These are phyloP conservation scores for Ectemnius continuus DNA, from an alignment of 2,888 invertebrate genomes.

Conservation along the genomic window DNA sequence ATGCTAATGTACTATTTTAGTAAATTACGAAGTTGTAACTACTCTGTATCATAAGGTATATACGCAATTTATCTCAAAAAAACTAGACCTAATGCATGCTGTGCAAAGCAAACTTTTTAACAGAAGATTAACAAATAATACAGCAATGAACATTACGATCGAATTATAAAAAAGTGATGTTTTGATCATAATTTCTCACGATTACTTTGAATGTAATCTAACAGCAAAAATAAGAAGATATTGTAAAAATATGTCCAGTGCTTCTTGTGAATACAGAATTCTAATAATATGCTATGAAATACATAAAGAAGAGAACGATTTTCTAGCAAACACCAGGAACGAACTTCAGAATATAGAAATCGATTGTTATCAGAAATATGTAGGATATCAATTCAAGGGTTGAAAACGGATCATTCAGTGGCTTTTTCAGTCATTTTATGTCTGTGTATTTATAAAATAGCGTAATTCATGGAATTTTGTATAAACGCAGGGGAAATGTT, in stretches of 20 bases:
- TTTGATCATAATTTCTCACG: slow-evolving; percentile 30
- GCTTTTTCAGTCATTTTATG: slow-evolving; percentile 51
- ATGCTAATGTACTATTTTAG: not conserved
- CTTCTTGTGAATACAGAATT: slow-evolving; percentile 60
- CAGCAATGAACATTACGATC: too few relatives aligned
- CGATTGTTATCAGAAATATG: slow-evolving; percentile 56
- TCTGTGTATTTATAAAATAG: slow-evolving; percentile 56
- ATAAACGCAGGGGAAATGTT: slow-evolving; percentile 43
- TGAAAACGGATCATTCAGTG: slow-evolving; percentile 45
- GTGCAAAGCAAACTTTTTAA: slow-evolving; percentile 24
- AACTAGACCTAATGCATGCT: slow-evolving; percentile 34
- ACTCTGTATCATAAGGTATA: slow-evolving; percentile 51
- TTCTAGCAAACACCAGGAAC: slow-evolving; percentile 27
- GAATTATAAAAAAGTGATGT: slow-evolving; percentile 24
- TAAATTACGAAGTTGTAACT: slow-evolving; percentile 16
- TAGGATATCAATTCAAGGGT: slow-evolving; percentile 54
- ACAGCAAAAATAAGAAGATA: slow-evolving; percentile 47
- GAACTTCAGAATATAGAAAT: slow-evolving; percentile 52
- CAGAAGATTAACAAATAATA: slow-evolving; percentile 21
- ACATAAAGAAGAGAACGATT: slow-evolving; percentile 42
- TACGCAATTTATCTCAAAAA: slow-evolving; percentile 39
- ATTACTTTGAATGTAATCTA: slow-evolving; percentile 46
- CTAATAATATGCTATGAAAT: slow-evolving; percentile 33
- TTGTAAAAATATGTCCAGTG: slow-evolving; percentile 61
- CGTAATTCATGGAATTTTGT: slow-evolving; percentile 54